Conservation (phyloP, 2,797 vertebrate species). For the Sebastes hubbsi region DNA sequence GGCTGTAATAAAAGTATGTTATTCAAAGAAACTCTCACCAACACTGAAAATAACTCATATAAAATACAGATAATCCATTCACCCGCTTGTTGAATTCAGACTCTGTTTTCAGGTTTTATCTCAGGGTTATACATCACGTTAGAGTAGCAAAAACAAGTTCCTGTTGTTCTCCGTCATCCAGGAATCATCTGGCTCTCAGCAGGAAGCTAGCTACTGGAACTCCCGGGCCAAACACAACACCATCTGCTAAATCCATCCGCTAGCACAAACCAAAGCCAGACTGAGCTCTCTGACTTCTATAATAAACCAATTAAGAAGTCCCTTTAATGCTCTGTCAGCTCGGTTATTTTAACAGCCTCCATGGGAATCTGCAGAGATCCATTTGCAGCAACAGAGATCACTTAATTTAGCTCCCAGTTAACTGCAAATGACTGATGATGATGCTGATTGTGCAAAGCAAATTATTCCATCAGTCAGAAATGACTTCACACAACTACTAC, state of each 20-base stretch:
- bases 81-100: not conserved
- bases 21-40: not conserved
- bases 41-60: not conserved
- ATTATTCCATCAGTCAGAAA: not conserved
- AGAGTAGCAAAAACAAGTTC: conserved; percentile 23
- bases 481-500: not conserved
- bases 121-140: not conserved
- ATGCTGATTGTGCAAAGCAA: not conserved
- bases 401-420: not conserved
- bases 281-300: conserved; percentile 21
- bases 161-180: conserved; percentile 40
- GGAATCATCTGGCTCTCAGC: conserved; percentile 33
- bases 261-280: conserved; percentile 2
- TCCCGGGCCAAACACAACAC: conserved; percentile 45
- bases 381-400: not conserved
- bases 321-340: conserved; percentile 16
- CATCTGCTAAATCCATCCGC: conserved; percentile 60
- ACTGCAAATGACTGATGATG: not conserved
- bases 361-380: not conserved
- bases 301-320: conserved; percentile 34
- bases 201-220: conserved; percentile 24
- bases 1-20: not conserved
- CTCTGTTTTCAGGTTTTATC: not conserved
- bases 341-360: conserved; percentile 14
- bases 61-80: not conserved